Evolutionary conservation across 2,888 invertebrate species (phyloP).

Genomic region (Globia sparganii): DNA sequence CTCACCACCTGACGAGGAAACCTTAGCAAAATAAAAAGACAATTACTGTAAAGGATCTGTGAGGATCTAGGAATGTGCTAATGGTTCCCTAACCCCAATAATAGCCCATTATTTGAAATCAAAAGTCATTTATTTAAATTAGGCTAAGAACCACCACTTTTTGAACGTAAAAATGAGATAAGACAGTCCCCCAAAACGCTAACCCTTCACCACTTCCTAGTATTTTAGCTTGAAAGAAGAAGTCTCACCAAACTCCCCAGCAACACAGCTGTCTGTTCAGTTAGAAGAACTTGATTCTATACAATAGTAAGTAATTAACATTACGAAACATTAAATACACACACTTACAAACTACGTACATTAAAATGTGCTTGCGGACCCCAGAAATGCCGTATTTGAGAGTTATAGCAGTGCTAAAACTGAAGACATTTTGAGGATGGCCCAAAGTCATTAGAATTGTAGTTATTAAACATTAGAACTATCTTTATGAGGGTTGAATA

Average conservation of each 20-base stretch:
- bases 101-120: neutral
- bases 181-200: too few relatives aligned
- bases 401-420: constrained; percentile 18
- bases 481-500: neutral
- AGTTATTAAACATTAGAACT: constrained; percentile 8
- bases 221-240: too few relatives aligned
- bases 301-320: too few relatives aligned
- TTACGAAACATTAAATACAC: too few relatives aligned
- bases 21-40: neutral
- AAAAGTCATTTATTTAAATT: too few relatives aligned
- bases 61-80: neutral
- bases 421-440: constrained; percentile 6
- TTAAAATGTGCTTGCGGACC: neutral
- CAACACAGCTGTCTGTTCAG: too few relatives aligned
- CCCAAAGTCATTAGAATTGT: neutral
- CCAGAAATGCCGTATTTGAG: constrained; percentile 20
- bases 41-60: neutral
- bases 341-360: too few relatives aligned
- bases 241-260: too few relatives aligned
- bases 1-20: neutral
- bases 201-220: too few relatives aligned
- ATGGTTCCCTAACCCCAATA: neutral
- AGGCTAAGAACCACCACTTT: too few relatives aligned
- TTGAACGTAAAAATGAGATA: too few relatives aligned
- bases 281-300: too few relatives aligned